Evolutionary conservation across 2,113 vertebrate species (phyloP).

Genomic region (Menura novaehollandiae): DNA sequence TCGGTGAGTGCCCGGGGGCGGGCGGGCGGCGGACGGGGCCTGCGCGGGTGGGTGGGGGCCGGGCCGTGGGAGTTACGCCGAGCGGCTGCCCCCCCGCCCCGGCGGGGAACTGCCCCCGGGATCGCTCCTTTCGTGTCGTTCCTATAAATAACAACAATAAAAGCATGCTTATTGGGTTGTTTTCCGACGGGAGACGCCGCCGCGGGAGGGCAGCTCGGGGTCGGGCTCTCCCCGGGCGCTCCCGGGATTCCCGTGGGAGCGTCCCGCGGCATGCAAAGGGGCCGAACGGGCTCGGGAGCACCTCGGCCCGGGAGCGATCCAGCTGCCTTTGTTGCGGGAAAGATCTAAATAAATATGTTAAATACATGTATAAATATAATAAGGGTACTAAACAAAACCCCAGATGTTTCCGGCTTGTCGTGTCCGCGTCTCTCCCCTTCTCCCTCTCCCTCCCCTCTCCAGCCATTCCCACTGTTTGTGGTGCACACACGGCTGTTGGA

Average conservation of each 20-base stretch:
- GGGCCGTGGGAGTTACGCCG: not conserved
- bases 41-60: too few relatives aligned
- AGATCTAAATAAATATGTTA: not conserved
- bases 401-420: not conserved
- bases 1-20: not conserved
- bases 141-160: not conserved
- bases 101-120: not conserved
- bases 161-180: not conserved
- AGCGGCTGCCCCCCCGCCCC: not conserved
- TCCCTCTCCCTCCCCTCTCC: not conserved
- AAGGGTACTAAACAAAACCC: not conserved
- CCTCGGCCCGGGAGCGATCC: not conserved
- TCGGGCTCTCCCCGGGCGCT: not conserved
- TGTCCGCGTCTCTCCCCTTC: not conserved
- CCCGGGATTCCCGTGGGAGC: not conserved
- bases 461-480: not conserved
- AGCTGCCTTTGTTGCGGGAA: not conserved
- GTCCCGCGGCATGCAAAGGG: not conserved
- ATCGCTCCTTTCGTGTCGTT: not conserved
- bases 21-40: not conserved
- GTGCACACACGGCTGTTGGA: not conserved
- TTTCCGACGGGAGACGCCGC: not conserved
- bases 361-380: fast-evolving
- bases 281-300: not conserved
- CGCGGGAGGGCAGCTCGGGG: not conserved